Evolutionary conservation across 2,888 invertebrate species (phyloP), one percentile per base, ranked within the genome.

Genomic region (Nudaria mundana): DNA sequence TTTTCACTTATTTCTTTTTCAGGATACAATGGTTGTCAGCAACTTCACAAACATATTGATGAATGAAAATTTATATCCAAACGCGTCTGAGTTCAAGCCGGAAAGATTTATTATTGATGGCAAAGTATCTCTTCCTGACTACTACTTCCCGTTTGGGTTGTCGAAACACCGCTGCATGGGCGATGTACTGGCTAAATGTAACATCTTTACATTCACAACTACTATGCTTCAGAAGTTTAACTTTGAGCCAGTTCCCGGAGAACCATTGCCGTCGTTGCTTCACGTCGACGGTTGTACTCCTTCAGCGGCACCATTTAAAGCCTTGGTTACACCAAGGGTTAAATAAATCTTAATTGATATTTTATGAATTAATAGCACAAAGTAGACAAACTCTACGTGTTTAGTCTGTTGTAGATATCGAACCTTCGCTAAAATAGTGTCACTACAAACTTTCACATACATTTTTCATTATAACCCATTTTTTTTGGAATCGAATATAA

Each of bases 131-230:
- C 66, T 92, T 1, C 94, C 94, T 0, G 94, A 94, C 11, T 88
- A 91, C 26, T 95, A 92, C 65, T 90, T 94, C 53, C 96, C 96
- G 0, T 96, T 96, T 62, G 95, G 95, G 10, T 81, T 93, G 35
- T 94, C 94, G 0, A 94, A 93, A 57, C 94, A 94, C 66, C 92
- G 95, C 35, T 96, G 96, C 64, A 91, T 96, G 91, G 96, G 96
- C 0, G 96, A 96, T 65, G 74, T 81, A 0, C 56, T 89, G n/a
- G 94, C 94, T 0, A 93, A 93, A 60, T 94, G 94, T 56, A 96
- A 94, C 63, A 89, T 96, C 34, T 96, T 96, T 64, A 73, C 95
- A 20, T 94, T 96, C 60, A 92, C 92, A 0, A 91, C 95, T 0
- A 90, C 93, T 0, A 81, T 96, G 55, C 79, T 96, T 54, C 96